Conservation (phyloP, 1,140 invertebrate species). For the Drosophila kohkoa region DNA sequence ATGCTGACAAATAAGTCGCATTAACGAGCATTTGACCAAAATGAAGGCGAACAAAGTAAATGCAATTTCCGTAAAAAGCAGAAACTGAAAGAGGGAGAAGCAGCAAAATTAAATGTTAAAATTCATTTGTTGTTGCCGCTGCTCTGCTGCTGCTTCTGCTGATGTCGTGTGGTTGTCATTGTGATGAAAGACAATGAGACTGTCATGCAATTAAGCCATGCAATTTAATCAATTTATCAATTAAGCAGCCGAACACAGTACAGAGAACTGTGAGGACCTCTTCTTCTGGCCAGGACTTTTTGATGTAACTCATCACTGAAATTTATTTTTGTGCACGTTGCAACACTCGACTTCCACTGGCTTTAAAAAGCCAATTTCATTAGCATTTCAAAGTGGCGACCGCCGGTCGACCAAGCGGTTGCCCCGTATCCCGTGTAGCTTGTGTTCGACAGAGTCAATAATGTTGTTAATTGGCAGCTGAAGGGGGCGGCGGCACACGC, state of each 20-base stretch:
- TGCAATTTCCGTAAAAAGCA: constrained; percentile 57
- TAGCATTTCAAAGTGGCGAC: constrained; percentile 78
- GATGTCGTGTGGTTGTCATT: constrained; percentile 33
- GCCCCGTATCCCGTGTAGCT: background rate
- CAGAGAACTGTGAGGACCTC: background rate
- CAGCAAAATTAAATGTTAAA: constrained; percentile 66
- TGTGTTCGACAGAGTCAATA: constrained; percentile 66
- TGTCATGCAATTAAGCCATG: constrained; percentile 71
- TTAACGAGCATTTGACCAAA: constrained; percentile 62
- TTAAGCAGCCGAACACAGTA: constrained; percentile 50
- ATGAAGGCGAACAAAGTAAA: constrained; percentile 58
- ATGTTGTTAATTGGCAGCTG: constrained; percentile 76
- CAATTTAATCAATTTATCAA: constrained; percentile 84
- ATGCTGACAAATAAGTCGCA: constrained; percentile 79
- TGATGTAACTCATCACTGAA: constrained; percentile 25
- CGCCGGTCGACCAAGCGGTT: background rate
- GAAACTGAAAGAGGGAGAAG: background rate
- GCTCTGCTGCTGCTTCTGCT: constrained; percentile 5
- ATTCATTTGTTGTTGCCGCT: constrained; percentile 44
- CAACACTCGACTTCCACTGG: constrained; percentile 1
- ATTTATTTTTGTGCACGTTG: constrained; percentile 3
- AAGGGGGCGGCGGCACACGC: constrained; percentile 8
- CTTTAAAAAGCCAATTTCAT: constrained; percentile 82
- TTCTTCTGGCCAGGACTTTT: constrained; percentile 10
- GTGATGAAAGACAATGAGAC: constrained; percentile 43